These are phyloP conservation scores for Cyclophora punctaria DNA, from an alignment of 2,888 invertebrate genomes.

Conservation along the genomic window DNA sequence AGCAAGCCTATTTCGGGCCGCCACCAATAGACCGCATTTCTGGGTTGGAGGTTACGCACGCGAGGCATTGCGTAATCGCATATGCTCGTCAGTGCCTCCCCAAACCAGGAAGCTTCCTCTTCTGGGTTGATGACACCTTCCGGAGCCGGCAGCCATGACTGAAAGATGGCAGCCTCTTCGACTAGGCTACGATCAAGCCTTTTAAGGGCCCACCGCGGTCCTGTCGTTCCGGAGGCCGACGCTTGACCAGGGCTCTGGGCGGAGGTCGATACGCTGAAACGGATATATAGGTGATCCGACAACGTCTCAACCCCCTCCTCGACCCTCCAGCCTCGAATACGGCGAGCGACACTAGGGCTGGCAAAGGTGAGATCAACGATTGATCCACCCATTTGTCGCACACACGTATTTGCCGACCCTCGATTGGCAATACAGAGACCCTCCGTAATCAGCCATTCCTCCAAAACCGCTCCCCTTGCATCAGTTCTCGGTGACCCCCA, in stretches of 20 bases:
- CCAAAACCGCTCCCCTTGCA: neutral
- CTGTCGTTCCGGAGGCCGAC: neutral
- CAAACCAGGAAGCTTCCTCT: neutral
- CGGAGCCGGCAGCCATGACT: slow-evolving; percentile 2
- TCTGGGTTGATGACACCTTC: neutral
- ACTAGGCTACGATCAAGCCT: slow-evolving; percentile 3
- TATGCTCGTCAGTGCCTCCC: neutral
- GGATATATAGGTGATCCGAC: slow-evolving; percentile 2
- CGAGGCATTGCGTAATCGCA: slow-evolving; percentile 3
- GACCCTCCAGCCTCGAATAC: slow-evolving; percentile 1
- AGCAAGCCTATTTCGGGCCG: neutral
- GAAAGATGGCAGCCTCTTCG: slow-evolving; percentile 10
- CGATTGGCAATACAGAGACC: neutral
- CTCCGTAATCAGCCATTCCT: neutral
- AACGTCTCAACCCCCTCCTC: neutral
- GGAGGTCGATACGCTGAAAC: neutral
- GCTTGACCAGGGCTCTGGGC: too few relatives aligned
- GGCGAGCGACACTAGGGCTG: neutral
- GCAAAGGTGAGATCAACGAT: slow-evolving; percentile 4
- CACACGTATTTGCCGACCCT: neutral
- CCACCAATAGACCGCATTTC: slow-evolving; percentile 3
- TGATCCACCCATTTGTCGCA: slow-evolving; percentile 1
- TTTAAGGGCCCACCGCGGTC: slow-evolving; percentile 10
- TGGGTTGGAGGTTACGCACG: neutral
- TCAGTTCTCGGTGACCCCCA: slow-evolving; percentile 11